Evolutionary conservation across 2,888 invertebrate genomes (phyloP).

Genomic region (Amphipoea lucens): DNA sequence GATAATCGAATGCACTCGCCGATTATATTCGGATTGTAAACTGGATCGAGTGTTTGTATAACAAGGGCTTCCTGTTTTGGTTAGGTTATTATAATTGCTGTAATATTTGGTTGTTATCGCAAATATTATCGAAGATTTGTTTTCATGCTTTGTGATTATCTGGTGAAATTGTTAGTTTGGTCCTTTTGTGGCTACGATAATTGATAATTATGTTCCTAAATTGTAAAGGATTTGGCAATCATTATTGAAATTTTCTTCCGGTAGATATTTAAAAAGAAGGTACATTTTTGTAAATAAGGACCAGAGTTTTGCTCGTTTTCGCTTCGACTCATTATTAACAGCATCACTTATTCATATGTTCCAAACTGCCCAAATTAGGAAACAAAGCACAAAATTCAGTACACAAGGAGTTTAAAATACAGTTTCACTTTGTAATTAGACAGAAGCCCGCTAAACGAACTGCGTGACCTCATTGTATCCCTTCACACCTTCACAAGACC

Average conservation of each 20-base stretch:
- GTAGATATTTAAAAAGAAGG: background rate
- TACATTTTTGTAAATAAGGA: background rate
- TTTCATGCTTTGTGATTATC: slow-evolving; percentile 39
- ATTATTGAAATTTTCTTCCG: background rate
- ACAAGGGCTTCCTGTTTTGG: slow-evolving; percentile 82
- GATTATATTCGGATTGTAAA: slow-evolving; percentile 76
- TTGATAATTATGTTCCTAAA: background rate
- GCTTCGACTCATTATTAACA: slow-evolving; percentile 38
- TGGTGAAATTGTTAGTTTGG: slow-evolving; percentile 36
- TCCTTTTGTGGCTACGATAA: slow-evolving; percentile 16
- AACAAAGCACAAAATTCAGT: slow-evolving; percentile 32
- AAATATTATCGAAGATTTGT: slow-evolving; percentile 43
- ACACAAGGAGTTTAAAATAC: slow-evolving; percentile 46
- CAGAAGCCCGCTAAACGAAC: slow-evolving; percentile 65
- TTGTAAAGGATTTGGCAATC: background rate
- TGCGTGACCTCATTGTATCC: slow-evolving; percentile 80
- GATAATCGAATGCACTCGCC: slow-evolving; percentile 66
- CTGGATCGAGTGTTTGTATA: slow-evolving; percentile 76
- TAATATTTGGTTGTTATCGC: slow-evolving; percentile 63
- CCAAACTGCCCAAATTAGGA: slow-evolving; percentile 48
- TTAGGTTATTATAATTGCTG: slow-evolving; percentile 69
- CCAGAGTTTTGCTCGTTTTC: background rate
- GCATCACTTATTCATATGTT: slow-evolving; percentile 17
- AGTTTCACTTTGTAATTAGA: slow-evolving; percentile 68
- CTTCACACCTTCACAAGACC: slow-evolving; percentile 77